A percentile compares a stretch with the other conserved stretches of the same genome.
Conservation (phyloP, 2,888 invertebrate genomes). For the Cosmia pyralina region DNA sequence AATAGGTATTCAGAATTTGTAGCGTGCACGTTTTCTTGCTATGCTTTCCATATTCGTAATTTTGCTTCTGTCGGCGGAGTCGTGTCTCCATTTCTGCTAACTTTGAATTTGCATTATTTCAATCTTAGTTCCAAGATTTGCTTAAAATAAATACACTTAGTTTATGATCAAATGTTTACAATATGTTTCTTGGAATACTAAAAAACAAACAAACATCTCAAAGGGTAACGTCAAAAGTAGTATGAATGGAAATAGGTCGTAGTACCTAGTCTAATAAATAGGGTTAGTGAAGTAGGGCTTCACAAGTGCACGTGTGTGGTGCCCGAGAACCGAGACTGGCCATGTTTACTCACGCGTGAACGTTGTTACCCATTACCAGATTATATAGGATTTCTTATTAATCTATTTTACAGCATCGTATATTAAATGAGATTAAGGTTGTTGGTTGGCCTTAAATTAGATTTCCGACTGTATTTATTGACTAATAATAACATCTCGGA, state of each 20-base stretch:
- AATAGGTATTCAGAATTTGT: constrained; percentile 40
- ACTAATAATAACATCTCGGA: constrained; percentile 13
- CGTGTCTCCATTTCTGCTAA: constrained; percentile 43
- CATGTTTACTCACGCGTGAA: constrained; percentile 77
- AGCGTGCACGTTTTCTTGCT: constrained; percentile 46
- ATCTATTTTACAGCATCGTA: constrained; percentile 32
- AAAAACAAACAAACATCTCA: no score
- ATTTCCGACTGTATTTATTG: constrained; percentile 7
- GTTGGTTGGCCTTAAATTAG: constrained; percentile 14
- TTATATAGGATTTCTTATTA: constrained; percentile 57
- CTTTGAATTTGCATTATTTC: constrained; percentile 30
- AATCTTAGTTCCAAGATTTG: constrained; percentile 56
- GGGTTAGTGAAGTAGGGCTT: constrained; percentile 85
- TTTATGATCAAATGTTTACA: constrained; percentile 7
- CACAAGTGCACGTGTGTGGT: constrained; percentile 77
- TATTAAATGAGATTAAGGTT: constrained; percentile 40
- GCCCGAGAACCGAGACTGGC: constrained; percentile 71
- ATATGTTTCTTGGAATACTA: constrained; percentile 29
- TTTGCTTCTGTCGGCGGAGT: constrained; percentile 42
- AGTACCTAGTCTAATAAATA: constrained; percentile 80
- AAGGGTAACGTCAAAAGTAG: constrained; percentile 41
- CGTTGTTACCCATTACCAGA: constrained; percentile 63
- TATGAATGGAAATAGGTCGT: constrained; percentile 74
- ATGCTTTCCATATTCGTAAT: constrained; percentile 52
- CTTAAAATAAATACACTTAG: neutral